Percentiles rank a stretch among this genome's conserved stretches.
Evolutionary conservation across 1,140 invertebrate genomes (phyloP).

Genomic region (Diorhabda sublineata): DNA sequence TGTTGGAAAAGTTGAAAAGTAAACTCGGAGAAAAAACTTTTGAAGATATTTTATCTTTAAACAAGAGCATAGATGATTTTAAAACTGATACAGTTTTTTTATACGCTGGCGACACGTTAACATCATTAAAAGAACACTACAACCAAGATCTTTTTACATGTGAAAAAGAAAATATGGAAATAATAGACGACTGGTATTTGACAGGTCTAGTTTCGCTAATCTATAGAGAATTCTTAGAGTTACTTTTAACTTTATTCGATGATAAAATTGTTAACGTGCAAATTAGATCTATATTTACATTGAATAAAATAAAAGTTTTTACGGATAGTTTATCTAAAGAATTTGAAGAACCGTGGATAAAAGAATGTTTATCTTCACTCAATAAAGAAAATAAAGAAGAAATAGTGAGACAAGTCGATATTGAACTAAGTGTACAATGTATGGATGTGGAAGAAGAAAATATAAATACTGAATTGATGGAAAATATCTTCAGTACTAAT

Average conservation of each 20-base stretch:
- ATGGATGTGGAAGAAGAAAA: constrained; percentile 21
- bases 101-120: constrained; percentile 33
- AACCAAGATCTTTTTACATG: constrained; percentile 22
- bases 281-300: constrained; percentile 24
- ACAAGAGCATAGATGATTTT: constrained; percentile 20
- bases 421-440: constrained; percentile 16
- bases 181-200: constrained; percentile 24
- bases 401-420: constrained; percentile 22
- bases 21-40: constrained; percentile 27
- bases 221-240: constrained; percentile 28
- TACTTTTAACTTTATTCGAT: constrained; percentile 23
- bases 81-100: constrained; percentile 25
- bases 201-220: constrained; percentile 32
- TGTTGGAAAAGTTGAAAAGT: constrained; percentile 24
- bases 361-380: constrained; percentile 16
- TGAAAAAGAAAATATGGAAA: constrained; percentile 14
- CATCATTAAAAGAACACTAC: constrained; percentile 24
- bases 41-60: constrained; percentile 21
- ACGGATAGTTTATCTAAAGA: constrained; percentile 21
- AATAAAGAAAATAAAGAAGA: constrained; percentile 18
- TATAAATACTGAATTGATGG: constrained; percentile 25
- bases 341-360: constrained; percentile 29
- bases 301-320: constrained; percentile 27
- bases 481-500: not conserved
- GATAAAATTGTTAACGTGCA: constrained; percentile 30